phyloP scores from a whole-genome alignment of 2,888 invertebrate genomes.

The Spodoptera picta region DNA sequence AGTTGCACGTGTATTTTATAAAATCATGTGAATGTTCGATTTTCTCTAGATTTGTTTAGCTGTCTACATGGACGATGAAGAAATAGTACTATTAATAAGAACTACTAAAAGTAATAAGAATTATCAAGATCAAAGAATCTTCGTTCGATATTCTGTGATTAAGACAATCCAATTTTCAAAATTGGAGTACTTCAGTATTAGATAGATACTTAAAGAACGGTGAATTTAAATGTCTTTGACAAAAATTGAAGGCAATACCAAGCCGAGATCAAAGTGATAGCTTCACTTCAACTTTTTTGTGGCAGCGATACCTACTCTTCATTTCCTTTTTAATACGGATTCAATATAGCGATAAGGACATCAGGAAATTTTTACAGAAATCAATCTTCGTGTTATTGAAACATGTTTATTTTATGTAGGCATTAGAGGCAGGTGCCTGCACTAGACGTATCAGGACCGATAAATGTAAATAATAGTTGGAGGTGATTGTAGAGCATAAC shows the following conservation, averaged over 20 bases:
- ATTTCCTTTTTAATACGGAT: slow-evolving; percentile 77
- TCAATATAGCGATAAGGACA: slow-evolving; percentile 75
- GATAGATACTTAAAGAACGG: slow-evolving; percentile 62
- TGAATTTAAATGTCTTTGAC: slow-evolving; percentile 70
- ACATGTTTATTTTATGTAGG: slow-evolving; percentile 51
- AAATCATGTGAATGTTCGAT: slow-evolving; percentile 35
- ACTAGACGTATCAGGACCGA: slow-evolving; percentile 51
- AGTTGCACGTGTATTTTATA: slow-evolving; percentile 34
- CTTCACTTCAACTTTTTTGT: slow-evolving; percentile 72
- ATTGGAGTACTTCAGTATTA: slow-evolving; percentile 58
- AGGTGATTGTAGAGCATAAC: slow-evolving; percentile 58
- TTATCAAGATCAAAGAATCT: slow-evolving; percentile 46
- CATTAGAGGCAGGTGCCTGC: slow-evolving; percentile 44
- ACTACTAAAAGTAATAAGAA: slow-evolving; percentile 19
- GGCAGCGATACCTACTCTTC: slow-evolving; percentile 74
- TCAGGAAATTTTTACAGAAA: slow-evolving; percentile 61
- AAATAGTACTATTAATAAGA: too few species aligned
- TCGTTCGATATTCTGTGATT: slow-evolving; percentile 54
- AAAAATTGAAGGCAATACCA: slow-evolving; percentile 70
- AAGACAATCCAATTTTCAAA: slow-evolving; percentile 66
- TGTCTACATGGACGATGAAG: slow-evolving; percentile 2
- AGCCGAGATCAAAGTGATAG: slow-evolving; percentile 73
- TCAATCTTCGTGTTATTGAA: slow-evolving; percentile 59
- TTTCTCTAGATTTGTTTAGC: slow-evolving; percentile 29
- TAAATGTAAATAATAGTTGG: slow-evolving; percentile 67